Evolutionary conservation across 2,888 invertebrate genomes (phyloP).

Genomic region (Ditylenchus weischeri): DNA sequence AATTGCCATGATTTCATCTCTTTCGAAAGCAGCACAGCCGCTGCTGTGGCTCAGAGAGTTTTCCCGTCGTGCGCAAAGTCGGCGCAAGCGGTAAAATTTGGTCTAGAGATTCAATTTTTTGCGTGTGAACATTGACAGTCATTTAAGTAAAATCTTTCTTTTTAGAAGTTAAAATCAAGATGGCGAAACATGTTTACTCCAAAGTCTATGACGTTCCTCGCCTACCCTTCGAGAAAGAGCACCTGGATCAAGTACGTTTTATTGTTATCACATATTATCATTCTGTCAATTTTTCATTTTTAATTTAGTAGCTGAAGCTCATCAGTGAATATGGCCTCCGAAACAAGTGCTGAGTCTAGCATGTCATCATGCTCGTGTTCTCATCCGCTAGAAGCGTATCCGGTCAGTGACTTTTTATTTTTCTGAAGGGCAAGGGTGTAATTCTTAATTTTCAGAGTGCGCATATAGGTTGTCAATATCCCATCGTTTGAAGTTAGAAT

Average conservation of each 20-base stretch:
- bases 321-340: constrained; percentile 98
- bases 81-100: too few relatives aligned
- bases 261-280: not conserved
- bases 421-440: too few relatives aligned
- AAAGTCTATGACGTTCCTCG: constrained; percentile 98
- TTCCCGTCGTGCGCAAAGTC: too few relatives aligned
- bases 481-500: constrained; percentile 94
- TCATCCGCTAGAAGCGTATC: constrained; percentile 97
- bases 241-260: constrained; percentile 72
- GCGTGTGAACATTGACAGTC: not conserved
- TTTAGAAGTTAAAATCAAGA: not conserved
- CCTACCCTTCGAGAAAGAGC: constrained; percentile 98
- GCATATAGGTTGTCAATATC: constrained; percentile 98
- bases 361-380: constrained; percentile 96
- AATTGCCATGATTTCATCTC: too few relatives aligned
- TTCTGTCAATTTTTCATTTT: not conserved
- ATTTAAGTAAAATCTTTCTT: too few relatives aligned
- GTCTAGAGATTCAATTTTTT: too few relatives aligned
- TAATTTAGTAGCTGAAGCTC: constrained; percentile 82
- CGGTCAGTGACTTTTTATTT: constrained; percentile 68
- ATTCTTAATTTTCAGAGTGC: constrained; percentile 71
- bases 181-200: constrained; percentile 72
- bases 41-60: too few relatives aligned
- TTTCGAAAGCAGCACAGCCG: too few relatives aligned
- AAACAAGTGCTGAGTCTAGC: constrained; percentile 99